Evolutionary conservation across 2,797 vertebrate species (phyloP).

Genomic region (Lepidocolaptes lacrymiger): DNA sequence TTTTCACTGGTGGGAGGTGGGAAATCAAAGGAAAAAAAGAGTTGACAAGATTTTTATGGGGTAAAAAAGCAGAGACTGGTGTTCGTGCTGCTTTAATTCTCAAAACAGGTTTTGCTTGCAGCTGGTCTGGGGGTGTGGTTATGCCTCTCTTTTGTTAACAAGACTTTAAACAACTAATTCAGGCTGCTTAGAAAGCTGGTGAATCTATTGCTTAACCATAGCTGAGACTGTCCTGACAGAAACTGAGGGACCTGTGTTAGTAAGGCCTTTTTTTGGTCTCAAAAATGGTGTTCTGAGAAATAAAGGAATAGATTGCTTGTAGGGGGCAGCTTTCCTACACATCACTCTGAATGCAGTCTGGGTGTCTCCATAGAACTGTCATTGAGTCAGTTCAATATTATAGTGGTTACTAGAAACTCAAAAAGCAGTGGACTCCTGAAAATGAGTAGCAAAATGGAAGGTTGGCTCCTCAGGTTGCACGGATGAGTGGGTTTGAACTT

Average conservation of each 20-base stretch:
- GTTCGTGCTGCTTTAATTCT: not conserved
- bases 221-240: not conserved
- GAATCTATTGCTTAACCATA: not conserved
- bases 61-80: not conserved
- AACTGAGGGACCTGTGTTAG: not conserved
- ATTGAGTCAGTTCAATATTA: not conserved
- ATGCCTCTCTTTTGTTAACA: not conserved
- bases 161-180: conserved; percentile 21
- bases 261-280: not conserved
- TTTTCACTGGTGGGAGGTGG: not conserved
- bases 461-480: not conserved
- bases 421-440: not conserved
- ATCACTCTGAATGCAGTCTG: not conserved
- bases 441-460: not conserved
- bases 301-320: not conserved
- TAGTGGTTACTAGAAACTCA: not conserved
- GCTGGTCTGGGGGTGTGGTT: conserved; percentile 26
- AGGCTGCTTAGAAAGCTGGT: not conserved
- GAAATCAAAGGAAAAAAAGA: not conserved
- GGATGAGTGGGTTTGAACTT: not conserved
- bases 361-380: not conserved
- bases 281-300: not conserved
- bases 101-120: conserved; percentile 54
- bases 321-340: not conserved
- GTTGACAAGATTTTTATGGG: not conserved